These are phyloP conservation scores for Lacerta viridis DNA, from an alignment of 2,797 vertebrate species.

Conservation along the genomic window DNA sequence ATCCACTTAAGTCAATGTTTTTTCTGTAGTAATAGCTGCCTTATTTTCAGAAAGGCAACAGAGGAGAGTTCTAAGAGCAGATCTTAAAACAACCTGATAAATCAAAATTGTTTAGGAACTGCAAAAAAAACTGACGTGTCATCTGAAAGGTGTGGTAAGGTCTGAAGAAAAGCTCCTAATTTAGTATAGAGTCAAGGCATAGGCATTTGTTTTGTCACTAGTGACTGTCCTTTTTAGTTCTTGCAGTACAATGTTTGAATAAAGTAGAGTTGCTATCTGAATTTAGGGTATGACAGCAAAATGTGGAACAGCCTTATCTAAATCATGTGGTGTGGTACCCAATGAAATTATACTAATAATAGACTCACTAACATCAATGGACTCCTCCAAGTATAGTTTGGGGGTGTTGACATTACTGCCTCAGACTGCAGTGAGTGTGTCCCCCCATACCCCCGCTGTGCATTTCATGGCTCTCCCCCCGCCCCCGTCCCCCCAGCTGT, in stretches of 20 bases:
- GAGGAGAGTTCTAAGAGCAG: background rate
- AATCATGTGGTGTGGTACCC: background rate
- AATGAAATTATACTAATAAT: too few species aligned
- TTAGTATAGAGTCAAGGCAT: background rate
- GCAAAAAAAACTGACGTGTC: background rate
- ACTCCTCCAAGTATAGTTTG: too few species aligned
- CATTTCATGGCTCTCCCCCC: too few species aligned
- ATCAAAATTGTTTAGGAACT: background rate
- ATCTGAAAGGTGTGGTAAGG: background rate
- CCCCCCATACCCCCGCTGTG: too few species aligned
- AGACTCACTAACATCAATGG: too few species aligned
- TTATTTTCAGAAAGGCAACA: background rate
- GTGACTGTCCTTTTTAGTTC: constrained; percentile 14
- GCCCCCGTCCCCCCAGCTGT: too few species aligned
- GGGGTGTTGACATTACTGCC: too few species aligned
- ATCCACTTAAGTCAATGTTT: background rate
- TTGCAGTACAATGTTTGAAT: background rate
- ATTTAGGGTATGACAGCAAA: background rate
- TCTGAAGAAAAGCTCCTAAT: constrained; percentile 10
- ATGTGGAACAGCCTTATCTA: background rate
- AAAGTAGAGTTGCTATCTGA: background rate
- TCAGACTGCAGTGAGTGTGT: too few species aligned
- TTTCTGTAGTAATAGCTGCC: background rate
- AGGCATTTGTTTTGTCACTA: constrained; percentile 13
- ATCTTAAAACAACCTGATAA: constrained; percentile 4